Base-by-base conservation (phyloP, 2,797 vertebrate genomes). In the Phataginus tetradactyla region DNA sequence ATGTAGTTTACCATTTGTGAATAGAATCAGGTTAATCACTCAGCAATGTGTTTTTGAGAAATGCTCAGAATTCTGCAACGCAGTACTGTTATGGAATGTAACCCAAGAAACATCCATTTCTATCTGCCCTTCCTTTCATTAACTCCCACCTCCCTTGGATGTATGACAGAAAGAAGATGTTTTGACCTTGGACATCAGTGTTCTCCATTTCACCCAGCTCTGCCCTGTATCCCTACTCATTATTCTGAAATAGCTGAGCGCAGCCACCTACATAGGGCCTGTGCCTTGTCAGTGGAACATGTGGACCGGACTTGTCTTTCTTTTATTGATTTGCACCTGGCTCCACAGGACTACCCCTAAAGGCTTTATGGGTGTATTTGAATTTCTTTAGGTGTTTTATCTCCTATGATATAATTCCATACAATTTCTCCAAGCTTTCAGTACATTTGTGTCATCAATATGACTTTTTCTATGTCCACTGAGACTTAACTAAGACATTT, bases 211-310 rank as follows among this genome's bases (percentile, higher is more conserved):
- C 1, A 1, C 32, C 59, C 42, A 39, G 1, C 27, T 61, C 7
- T 59, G 10, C 8, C 39, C 20, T 61, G 11, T 45, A 18, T 14
- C 14, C 3, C 59, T 7, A 15, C 32, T 90, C 25, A 66, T 6
- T 57, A 66, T 63, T 20, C 39, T 34, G 42, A 17, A 89, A 61
- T 21, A 86, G 45, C 20, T 77, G n/a, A 23, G 55, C 8, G 45
- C 5, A 14, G 10, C 25, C 29, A 79, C 23, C 7, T 34, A 3
- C 4, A 8, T 15, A 11, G 0, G 5, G 14, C 1, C 7, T 72
- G 3, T 32, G 27, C 49, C 37, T 78, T 94, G n/a, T 66, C 37
- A 66, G 42, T n/a, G 45, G 11, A 14, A 59, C 2, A 2, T 72
- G 8, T 10, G 25, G 17, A 9, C 21, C 11, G 15, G 4, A 39